Conservation (phyloP, 1,140 invertebrate species). For the Heliconius himera region DNA sequence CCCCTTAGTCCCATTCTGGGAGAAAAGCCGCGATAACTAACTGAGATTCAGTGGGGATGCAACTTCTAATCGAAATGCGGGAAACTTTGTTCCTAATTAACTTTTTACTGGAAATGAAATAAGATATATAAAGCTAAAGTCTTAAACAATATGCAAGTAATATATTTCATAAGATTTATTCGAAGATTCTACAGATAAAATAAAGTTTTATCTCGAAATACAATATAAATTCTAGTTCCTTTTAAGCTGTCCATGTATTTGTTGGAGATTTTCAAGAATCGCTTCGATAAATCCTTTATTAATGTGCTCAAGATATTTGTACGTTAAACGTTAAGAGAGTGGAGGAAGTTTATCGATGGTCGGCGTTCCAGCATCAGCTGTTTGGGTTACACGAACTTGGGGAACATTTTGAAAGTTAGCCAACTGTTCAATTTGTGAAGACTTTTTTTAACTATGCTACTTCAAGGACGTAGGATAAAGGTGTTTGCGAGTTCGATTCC, state of each 20-base stretch:
- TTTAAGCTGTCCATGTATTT: constrained; percentile 20
- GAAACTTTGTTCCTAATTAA: constrained; percentile 36
- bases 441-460: background rate
- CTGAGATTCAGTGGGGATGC: constrained; percentile 31
- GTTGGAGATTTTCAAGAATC: constrained; percentile 17
- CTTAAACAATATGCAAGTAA: constrained; percentile 23
- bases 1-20: constrained; percentile 24
- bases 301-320: constrained; percentile 13
- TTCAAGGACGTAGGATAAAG: background rate
- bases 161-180: constrained; percentile 22
- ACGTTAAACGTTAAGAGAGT: constrained; percentile 12
- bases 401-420: background rate
- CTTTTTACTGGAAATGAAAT: constrained; percentile 29
- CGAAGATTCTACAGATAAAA: background rate
- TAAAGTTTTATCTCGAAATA: constrained; percentile 13
- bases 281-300: constrained; percentile 15
- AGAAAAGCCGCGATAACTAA: constrained; percentile 28
- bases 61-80: constrained; percentile 37
- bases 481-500: background rate
- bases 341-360: background rate
- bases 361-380: background rate
- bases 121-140: constrained; percentile 20
- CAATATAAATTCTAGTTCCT: constrained; percentile 17
- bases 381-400: constrained; percentile 5
- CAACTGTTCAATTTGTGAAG: background rate